phyloP scores from a whole-genome alignment of 2,113 vertebrate genomes.

The Opisthocomus hoazin region DNA sequence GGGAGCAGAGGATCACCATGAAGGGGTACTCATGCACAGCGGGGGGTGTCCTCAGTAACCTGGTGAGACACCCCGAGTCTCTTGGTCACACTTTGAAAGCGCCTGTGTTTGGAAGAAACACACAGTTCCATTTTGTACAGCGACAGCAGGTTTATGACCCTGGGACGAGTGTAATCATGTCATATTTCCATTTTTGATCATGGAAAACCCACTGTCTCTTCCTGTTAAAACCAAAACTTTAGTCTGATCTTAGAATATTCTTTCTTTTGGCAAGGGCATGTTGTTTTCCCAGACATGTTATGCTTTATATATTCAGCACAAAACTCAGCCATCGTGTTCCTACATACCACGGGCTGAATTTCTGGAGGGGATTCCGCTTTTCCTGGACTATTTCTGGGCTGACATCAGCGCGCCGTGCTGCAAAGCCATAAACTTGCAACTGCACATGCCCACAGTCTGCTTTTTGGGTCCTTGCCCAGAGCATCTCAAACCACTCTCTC shows the following conservation, averaged over 20 bases:
- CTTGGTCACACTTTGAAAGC: neutral
- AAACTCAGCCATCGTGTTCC: neutral
- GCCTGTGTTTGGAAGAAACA: neutral
- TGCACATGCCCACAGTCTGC: neutral
- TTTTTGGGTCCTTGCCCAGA: neutral
- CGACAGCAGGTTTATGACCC: neutral
- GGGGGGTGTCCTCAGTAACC: neutral
- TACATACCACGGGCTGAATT: neutral
- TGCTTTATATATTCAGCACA: neutral
- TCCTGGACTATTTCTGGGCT: neutral
- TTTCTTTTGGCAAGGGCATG: neutral
- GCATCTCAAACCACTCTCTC: neutral
- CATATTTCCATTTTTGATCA: neutral
- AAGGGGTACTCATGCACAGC: neutral
- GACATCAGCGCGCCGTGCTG: neutral
- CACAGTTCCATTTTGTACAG: neutral
- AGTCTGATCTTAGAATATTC: neutral
- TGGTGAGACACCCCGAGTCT: neutral
- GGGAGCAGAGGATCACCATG: rapidly evolving
- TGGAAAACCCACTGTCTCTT: neutral
- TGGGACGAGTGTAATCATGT: neutral
- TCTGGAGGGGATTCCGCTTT: neutral
- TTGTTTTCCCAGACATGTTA: neutral
- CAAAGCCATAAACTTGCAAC: neutral
- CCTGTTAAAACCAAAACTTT: neutral